Evolutionary conservation across 2,888 invertebrate species (phyloP).

Genomic region (Stenchaetothrips biformis): DNA sequence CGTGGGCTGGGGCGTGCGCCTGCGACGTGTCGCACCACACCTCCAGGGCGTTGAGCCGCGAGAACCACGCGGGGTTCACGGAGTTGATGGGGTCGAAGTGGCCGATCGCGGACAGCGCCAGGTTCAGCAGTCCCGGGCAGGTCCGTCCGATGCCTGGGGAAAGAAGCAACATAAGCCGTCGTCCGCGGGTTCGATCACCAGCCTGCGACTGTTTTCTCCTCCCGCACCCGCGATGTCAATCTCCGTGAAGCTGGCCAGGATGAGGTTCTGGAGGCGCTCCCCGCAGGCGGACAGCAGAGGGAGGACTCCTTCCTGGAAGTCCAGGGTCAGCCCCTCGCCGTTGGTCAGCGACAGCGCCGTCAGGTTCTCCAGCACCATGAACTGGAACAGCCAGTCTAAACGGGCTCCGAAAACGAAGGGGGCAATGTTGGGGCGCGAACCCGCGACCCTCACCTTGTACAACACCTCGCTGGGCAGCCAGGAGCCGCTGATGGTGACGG

Average conservation of each 20-base stretch:
- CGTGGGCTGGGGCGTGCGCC: slow-evolving; percentile 27
- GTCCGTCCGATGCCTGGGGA: slow-evolving; percentile 41
- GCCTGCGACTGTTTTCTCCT: neutral
- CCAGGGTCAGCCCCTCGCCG: slow-evolving; percentile 41
- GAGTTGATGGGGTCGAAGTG: slow-evolving; percentile 36
- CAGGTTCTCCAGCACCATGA: slow-evolving; percentile 38
- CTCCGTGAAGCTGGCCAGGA: slow-evolving; percentile 41
- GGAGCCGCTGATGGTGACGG: slow-evolving; percentile 40
- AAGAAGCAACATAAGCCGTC: neutral
- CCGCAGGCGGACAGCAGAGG: slow-evolving; percentile 43
- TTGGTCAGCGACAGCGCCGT: slow-evolving; percentile 40
- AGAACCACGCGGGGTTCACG: slow-evolving; percentile 36
- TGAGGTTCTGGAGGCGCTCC: slow-evolving; percentile 41
- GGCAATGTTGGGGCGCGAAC: neutral
- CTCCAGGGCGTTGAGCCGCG: slow-evolving; percentile 40
- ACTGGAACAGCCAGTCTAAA: slow-evolving; percentile 24
- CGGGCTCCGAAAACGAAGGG: neutral
- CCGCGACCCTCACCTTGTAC: slow-evolving; percentile 37
- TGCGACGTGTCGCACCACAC: slow-evolving; percentile 41
- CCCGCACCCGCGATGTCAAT: slow-evolving; percentile 41
- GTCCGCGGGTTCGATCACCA: neutral
- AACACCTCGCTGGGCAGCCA: slow-evolving; percentile 42
- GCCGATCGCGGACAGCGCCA: slow-evolving; percentile 42
- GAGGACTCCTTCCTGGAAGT: slow-evolving; percentile 42
- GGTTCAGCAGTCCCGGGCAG: slow-evolving; percentile 42